Evolutionary conservation across 2,113 vertebrate genomes (phyloP).

Genomic region (Ochotona princeps): DNA sequence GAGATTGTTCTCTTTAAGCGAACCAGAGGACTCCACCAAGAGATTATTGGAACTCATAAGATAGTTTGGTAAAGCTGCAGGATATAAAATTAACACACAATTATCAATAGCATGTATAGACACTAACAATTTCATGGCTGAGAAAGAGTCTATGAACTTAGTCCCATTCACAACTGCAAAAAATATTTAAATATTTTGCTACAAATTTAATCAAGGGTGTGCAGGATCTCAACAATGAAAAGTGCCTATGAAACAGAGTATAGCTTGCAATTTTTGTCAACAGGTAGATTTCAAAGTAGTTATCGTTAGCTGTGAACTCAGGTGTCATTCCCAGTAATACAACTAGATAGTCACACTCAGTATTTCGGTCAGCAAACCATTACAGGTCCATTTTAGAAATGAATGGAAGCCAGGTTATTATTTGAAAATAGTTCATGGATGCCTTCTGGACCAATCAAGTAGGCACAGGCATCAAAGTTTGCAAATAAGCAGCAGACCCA

Average conservation of each 20-base stretch:
- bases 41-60: too few relatives aligned
- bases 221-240: too few relatives aligned
- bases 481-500: background rate
- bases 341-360: background rate
- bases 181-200: too few relatives aligned
- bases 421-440: slow-evolving; percentile 52
- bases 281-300: background rate
- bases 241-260: background rate
- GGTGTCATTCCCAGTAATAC: background rate
- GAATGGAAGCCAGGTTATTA: background rate
- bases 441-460: slow-evolving; percentile 31
- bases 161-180: too few relatives aligned
- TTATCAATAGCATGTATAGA: too few relatives aligned
- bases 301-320: background rate
- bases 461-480: slow-evolving; percentile 13
- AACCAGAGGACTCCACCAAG: too few relatives aligned
- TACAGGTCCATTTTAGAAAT: background rate
- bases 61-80: too few relatives aligned
- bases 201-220: too few relatives aligned
- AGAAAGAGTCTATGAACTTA: too few relatives aligned
- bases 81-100: too few relatives aligned
- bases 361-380: slow-evolving; percentile 27
- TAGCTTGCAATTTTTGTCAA: background rate
- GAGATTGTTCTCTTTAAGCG: too few relatives aligned
- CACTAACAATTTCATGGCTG: too few relatives aligned